Evolutionary conservation across 2,797 vertebrate species (phyloP).

Genomic region (Enteromius mattozi): DNA sequence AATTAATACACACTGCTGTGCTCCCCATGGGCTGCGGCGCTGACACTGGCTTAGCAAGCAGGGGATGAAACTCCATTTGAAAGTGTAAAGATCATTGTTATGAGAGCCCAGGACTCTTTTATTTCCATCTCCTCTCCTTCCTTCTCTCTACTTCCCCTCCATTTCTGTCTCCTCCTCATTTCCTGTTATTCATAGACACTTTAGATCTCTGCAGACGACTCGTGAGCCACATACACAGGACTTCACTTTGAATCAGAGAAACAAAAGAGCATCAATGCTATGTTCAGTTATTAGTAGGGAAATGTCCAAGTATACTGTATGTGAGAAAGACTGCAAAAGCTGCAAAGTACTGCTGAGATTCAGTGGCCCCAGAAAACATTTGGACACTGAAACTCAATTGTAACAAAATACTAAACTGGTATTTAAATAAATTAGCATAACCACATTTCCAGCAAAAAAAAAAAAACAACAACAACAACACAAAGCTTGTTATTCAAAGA

Average conservation of each 20-base stretch:
- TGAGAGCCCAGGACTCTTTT: conserved; percentile 24
- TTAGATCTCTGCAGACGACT: neutral
- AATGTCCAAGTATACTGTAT: neutral
- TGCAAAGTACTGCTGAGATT: neutral
- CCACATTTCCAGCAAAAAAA: neutral
- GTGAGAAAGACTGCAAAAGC: neutral
- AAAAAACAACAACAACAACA: neutral
- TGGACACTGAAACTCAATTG: neutral
- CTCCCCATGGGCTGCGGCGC: conserved; percentile 46
- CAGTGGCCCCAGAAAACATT: neutral
- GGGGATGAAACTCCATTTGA: conserved; percentile 53
- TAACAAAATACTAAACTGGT: neutral
- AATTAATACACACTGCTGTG: conserved; percentile 56
- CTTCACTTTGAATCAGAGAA: conserved; percentile 12
- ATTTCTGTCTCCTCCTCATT: conserved; percentile 22
- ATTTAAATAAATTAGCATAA: conserved; percentile 6
- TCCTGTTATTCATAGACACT: conserved; percentile 19
- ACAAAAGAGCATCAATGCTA: conserved; percentile 6
- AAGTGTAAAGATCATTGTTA: conserved; percentile 58
- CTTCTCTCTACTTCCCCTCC: conserved; percentile 36
- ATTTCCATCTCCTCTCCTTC: conserved; percentile 31
- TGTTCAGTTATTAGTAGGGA: neutral
- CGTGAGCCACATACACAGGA: conserved; percentile 21
- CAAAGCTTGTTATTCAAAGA: neutral
- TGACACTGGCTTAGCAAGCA: conserved; percentile 37